Evolutionary conservation across 2,797 vertebrate species (phyloP), one percentile per base, ranked within the genome.

Genomic region (Pseudomugil gertrudae): DNA sequence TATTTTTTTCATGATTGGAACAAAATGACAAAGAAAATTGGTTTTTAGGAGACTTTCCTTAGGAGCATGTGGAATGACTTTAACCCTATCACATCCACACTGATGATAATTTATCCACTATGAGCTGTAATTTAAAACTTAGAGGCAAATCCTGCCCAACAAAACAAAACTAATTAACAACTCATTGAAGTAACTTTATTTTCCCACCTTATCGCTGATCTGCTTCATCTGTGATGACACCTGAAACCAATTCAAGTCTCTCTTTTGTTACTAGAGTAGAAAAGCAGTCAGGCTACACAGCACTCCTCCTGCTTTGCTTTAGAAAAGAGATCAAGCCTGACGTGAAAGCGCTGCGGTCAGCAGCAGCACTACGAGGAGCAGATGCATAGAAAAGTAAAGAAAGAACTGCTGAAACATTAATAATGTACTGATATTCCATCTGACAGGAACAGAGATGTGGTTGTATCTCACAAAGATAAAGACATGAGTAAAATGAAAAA

Each of bases 391-490:
- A 57, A 47, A 73, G 66, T 64, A 58, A 76, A 85, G 85, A 87
- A 84, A 86, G 58, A 71, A 43, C 57, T 7, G 45, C 57, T 57
- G 70, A 74, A 30, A 84, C 81, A 82, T 91, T 78, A 90, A 90
- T 91, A 89, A 89, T 87, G 81, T 78, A 89, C 62, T 6, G 87
- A 86, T 77, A 89, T 90, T 92, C 87, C 81, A 90, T 67, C 86
- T 85, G 81, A 84, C 73, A 57, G 63, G 64, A 64, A 57, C 36
- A 59, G 62, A 35, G 30, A 59, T 58, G 40, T 45, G 59, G 52
- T 32, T 6, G 52, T 40, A 57, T 29, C 63, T 50, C 9, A 59
- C 30, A 36, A 63, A 67, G 43, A 59, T 4, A 24, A 19, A 51
- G 63, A 54, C 61, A 27, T 0, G 21, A 52, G 76, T 11, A 24